A percentile compares a stretch with the other conserved stretches of the same genome.
These are phyloP conservation scores for Orientallactaga bullata DNA, from an alignment of 2,113 vertebrate genomes.

Conservation along the genomic window DNA sequence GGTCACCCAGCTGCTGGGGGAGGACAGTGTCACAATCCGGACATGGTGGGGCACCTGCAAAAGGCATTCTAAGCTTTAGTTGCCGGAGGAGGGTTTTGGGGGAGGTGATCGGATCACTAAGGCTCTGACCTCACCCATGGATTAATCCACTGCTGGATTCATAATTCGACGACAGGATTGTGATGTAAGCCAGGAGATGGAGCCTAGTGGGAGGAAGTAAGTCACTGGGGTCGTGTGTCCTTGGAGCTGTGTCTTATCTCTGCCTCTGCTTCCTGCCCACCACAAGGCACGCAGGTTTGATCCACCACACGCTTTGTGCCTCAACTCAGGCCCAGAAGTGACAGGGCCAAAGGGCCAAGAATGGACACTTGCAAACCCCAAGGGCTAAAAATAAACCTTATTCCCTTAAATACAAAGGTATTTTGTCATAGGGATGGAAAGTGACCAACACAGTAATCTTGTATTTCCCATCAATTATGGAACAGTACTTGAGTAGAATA, in stretches of 20 bases:
- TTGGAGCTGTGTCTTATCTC: not conserved
- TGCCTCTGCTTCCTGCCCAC: not conserved
- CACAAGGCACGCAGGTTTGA: not conserved
- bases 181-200: not conserved
- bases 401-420: not conserved
- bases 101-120: not conserved
- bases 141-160: not conserved
- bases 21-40: not conserved
- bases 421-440: not conserved
- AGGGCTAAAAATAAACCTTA: not conserved
- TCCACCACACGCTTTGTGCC: not conserved
- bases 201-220: not conserved
- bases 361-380: not conserved
- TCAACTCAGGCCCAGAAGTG: not conserved
- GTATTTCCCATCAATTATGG: not conserved
- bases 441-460: not conserved
- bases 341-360: not conserved
- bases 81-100: not conserved
- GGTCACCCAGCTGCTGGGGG: not conserved
- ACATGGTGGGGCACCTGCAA: no score
- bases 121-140: not conserved
- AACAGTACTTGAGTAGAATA: conserved; percentile 22
- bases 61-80: not conserved
- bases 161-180: not conserved
- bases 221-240: not conserved